These are phyloP conservation scores for Cyprinodon tularosa DNA, from an alignment of 2,113 vertebrate genomes.

Conservation along the genomic window DNA sequence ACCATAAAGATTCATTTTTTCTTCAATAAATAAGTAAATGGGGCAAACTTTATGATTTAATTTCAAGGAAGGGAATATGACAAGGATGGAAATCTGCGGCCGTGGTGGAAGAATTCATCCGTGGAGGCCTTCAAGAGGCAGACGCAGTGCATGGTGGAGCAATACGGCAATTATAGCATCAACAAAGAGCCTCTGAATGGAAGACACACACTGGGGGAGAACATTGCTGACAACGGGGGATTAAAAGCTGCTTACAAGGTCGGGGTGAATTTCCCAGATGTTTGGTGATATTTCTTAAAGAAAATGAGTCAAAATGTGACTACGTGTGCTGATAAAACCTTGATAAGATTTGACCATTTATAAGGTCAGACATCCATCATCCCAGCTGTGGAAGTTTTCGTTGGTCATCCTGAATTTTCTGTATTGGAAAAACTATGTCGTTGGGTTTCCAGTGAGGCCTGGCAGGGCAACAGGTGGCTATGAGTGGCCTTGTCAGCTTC, in stretches of 20 bases:
- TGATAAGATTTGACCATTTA: conserved; percentile 2
- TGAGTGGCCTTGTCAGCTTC: conserved; percentile 57
- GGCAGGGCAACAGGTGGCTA: conserved; percentile 71
- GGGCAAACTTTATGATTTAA: neutral
- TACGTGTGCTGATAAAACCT: neutral
- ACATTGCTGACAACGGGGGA: conserved; percentile 96
- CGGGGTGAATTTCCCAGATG: conserved; percentile 11
- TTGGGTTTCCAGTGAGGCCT: conserved; percentile 55
- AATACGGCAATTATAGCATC: conserved; percentile 91
- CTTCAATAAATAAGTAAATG: neutral
- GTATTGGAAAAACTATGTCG: conserved; percentile 59
- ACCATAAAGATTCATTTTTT: neutral
- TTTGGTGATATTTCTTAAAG: neutral
- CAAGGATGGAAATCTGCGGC: conserved; percentile 93
- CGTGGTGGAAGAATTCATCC: conserved; percentile 96
- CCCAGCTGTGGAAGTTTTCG: neutral
- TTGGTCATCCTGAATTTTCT: conserved; percentile 36
- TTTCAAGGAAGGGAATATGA: conserved; percentile 91
- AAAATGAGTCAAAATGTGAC: neutral
- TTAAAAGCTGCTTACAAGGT: conserved; percentile 96
- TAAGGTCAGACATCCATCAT: conserved; percentile 13
- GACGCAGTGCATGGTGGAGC: conserved; percentile 93
- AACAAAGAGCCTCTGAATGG: conserved; percentile 91
- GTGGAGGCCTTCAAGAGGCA: conserved; percentile 94
- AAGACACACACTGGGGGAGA: conserved; percentile 94